Evolutionary conservation across 2,888 invertebrate genomes (phyloP), one percentile per base, ranked within the genome.

Genomic region (Tanaodytes sp.): DNA sequence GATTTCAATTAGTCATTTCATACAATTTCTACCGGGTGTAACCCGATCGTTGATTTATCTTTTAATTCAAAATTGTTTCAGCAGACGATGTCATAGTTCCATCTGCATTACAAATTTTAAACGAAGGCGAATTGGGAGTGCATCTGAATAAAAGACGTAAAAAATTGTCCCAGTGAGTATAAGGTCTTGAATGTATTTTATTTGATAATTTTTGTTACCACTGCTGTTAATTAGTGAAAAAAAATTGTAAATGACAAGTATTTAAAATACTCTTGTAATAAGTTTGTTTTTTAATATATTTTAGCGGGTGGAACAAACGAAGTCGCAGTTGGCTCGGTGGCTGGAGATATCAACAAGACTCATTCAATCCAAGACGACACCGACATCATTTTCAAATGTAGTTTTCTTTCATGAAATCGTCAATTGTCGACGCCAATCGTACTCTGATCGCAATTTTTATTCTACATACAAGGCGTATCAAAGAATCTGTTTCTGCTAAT

Each of bases 141-240:
- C 77, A 76, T 11, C 69, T 80, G 31, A 83, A 83, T 71, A 84
- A 82, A 72, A 81, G 83, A 66, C 82, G 82, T 73, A 86, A 86
- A 79, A 86, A 86, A 77, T 80, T 86, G 71, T 82, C 85, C 72
- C 85, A 85, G 86, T 86, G 79, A 84, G 83, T 8, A 16, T 18
- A 39, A 36, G n/a, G n/a, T n/a, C n/a, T 48, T 18, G 14, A 12
- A 19, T 49, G 30, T 16, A 40, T 46, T 5, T 14, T 12, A 15
- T 15, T 9, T 37, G 1, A 37, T 27, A 37, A 12, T 15, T 9
- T 37, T 15, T 12, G 15, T 2, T 3, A 18, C n/a, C n/a, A n/a
- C n/a, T n/a, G n/a, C n/a, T n/a, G n/a, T n/a, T n/a, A n/a, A n/a
- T n/a, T n/a, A n/a, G n/a, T n/a, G n/a, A n/a, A n/a, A n/a, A n/a